These are phyloP conservation scores for Amphipyra tragopoginis DNA, from an alignment of 2,888 invertebrate species.

Conservation along the genomic window DNA sequence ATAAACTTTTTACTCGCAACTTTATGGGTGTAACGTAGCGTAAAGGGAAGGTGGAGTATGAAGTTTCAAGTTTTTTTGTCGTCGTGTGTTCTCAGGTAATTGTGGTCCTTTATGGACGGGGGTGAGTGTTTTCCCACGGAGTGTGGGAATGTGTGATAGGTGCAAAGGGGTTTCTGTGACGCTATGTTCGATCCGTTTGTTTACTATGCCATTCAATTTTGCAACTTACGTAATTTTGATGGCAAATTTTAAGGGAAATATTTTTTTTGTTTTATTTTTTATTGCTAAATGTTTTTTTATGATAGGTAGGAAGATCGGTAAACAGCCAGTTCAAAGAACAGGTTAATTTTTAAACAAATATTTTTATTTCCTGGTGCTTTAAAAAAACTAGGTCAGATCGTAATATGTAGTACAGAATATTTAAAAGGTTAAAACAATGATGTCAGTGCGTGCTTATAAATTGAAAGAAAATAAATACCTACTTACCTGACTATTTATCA, in stretches of 20 bases:
- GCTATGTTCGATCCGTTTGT: conserved; percentile 60
- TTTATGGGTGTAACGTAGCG: conserved; percentile 70
- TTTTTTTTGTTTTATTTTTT: too few species aligned
- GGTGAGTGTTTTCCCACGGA: conserved; percentile 83
- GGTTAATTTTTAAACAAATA: too few species aligned
- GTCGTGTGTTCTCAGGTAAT: conserved; percentile 62
- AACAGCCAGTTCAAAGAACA: too few species aligned
- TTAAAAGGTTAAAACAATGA: too few species aligned
- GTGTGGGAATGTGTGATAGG: conserved; percentile 86
- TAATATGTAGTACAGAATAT: not conserved
- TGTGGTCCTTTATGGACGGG: conserved; percentile 78
- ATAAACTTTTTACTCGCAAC: conserved; percentile 65
- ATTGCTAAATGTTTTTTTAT: too few species aligned
- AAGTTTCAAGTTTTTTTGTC: conserved; percentile 74
- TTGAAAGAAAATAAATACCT: not conserved
- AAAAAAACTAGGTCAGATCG: conserved; percentile 3
- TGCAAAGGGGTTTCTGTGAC: conserved; percentile 78
- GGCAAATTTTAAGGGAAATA: too few species aligned
- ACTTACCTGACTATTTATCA: not conserved
- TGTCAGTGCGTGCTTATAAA: too few species aligned
- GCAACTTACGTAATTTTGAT: conserved; percentile 22
- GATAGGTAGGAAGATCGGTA: too few species aligned
- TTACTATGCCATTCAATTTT: conserved; percentile 57
- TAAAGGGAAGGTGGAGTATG: conserved; percentile 70
- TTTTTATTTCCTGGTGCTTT: not conserved